Percentiles rank a stretch among this genome's conserved stretches.
Conservation (phyloP, 2,113 vertebrate species). For the Capreolus pygargus region DNA sequence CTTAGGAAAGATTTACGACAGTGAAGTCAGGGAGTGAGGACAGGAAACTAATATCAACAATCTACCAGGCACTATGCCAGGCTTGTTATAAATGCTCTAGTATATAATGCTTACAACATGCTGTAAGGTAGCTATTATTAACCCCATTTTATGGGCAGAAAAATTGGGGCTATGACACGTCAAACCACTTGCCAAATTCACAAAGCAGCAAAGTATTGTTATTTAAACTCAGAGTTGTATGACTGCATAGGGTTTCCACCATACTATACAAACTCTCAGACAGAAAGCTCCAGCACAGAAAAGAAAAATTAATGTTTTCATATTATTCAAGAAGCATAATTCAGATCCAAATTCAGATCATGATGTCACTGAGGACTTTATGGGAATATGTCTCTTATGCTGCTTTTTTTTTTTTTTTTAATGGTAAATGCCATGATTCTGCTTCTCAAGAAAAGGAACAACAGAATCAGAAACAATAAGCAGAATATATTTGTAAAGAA, state of each 20-base stretch:
- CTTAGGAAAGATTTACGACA: neutral
- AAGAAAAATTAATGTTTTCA: neutral
- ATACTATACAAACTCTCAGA: neutral
- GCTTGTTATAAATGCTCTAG: neutral
- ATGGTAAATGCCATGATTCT: neutral
- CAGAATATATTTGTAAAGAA: conserved; percentile 33
- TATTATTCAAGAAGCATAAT: neutral
- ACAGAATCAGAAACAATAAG: conserved; percentile 45
- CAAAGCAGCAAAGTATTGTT: neutral
- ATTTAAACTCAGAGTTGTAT: neutral
- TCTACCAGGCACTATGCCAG: neutral
- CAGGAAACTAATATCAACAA: neutral
- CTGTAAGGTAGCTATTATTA: neutral
- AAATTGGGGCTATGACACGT: neutral
- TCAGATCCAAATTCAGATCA: neutral
- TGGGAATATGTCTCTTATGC: neutral
- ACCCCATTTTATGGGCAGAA: neutral
- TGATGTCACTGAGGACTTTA: neutral
- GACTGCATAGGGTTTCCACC: neutral
- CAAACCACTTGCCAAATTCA: neutral
- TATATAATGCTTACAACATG: neutral
- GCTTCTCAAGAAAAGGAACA: neutral
- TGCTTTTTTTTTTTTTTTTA: neutral
- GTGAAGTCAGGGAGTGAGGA: neutral
- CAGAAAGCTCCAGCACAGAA: neutral